Conservation (phyloP, 1,140 invertebrate species). For the Luehdorfia chinensis region DNA sequence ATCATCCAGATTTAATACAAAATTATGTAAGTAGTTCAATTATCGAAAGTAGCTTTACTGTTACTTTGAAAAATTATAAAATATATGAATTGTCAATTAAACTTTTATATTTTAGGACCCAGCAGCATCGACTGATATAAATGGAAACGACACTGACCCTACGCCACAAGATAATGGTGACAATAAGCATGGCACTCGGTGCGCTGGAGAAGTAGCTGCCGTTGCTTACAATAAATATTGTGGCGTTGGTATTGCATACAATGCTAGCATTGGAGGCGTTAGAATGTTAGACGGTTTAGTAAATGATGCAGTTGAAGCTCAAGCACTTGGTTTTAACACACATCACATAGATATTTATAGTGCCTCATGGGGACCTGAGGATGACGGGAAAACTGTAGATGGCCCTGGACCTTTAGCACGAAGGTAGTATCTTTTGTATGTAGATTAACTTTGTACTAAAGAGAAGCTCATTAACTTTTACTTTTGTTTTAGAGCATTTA, state of each 20-base stretch:
- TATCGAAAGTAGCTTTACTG: conserved; percentile 2
- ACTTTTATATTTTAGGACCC: conserved; percentile 83
- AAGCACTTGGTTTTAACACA: conserved; percentile 92
- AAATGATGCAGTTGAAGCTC: conserved; percentile 96
- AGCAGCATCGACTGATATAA: conserved; percentile 97
- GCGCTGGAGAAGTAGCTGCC: conserved; percentile 94
- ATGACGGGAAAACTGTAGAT: conserved; percentile 98
- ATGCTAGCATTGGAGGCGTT: conserved; percentile 94
- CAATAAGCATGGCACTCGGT: conserved; percentile 94
- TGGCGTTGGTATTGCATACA: conserved; percentile 95
- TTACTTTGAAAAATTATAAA: conserved; percentile 1
- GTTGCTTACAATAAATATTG: conserved; percentile 94
- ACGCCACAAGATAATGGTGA: conserved; percentile 96
- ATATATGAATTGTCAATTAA: conserved; percentile 19
- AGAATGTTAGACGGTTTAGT: conserved; percentile 96
- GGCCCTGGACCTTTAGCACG: conserved; percentile 96
- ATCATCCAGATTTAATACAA: conserved; percentile 92
- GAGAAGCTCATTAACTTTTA: conserved; percentile 23
- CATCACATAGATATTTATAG: conserved; percentile 97
- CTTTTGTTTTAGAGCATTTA: conserved; percentile 86
- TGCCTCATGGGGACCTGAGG: conserved; percentile 97
- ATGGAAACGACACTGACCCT: conserved; percentile 96
- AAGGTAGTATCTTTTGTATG: conserved; percentile 64
- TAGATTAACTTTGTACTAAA: background rate
- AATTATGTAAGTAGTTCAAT: conserved; percentile 88